These are phyloP conservation scores for Monopis laevigella DNA, from an alignment of 2,888 invertebrate species.

Conservation along the genomic window DNA sequence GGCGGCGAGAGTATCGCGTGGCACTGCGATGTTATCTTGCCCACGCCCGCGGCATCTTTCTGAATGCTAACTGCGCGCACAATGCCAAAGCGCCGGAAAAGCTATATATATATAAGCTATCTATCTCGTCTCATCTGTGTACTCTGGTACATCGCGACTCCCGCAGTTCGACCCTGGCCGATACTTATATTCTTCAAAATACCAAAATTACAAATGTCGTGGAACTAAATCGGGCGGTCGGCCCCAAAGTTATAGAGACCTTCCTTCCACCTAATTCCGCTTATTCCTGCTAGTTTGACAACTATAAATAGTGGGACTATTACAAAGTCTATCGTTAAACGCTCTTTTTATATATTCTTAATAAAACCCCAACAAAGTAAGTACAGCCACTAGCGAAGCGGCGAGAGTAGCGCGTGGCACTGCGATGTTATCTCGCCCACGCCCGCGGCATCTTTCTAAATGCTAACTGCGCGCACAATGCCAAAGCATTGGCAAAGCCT, in stretches of 20 bases:
- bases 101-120: no score
- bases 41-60: conserved; percentile 56
- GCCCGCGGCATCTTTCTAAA: conserved; percentile 62
- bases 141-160: conserved; percentile 4
- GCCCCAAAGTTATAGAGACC: no score
- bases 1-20: conserved; percentile 5
- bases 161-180: conserved; percentile 16
- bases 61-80: conserved; percentile 50
- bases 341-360: no score
- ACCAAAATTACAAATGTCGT: no score
- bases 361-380: no score
- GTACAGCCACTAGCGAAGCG: conserved; percentile 6
- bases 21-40: conserved; percentile 46
- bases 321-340: no score
- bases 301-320: no score
- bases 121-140: conserved; percentile 14
- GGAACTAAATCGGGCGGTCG: no score
- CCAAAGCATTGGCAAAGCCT: conserved; percentile 13
- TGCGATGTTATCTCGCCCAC: conserved; percentile 49
- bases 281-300: no score
- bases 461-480: conserved; percentile 39
- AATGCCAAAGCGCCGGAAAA: conserved; percentile 14
- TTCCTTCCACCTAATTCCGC: no score
- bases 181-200: no score
- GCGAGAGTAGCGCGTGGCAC: neutral